Evolutionary conservation across 2,113 vertebrate species (phyloP).

Genomic region (Solenodon paradoxus): DNA sequence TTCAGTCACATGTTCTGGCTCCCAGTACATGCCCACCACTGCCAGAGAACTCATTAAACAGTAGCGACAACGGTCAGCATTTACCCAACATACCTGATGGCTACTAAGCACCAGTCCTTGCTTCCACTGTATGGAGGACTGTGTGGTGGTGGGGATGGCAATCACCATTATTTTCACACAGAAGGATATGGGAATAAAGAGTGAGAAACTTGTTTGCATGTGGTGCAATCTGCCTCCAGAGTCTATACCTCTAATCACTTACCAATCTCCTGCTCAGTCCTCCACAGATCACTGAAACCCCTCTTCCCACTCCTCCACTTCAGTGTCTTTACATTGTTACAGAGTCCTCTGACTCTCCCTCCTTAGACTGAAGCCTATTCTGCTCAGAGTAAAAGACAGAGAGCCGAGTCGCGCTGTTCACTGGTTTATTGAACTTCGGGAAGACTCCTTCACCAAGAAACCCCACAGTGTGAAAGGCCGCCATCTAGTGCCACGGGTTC

Average conservation of each 20-base stretch:
- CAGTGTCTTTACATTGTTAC: neutral
- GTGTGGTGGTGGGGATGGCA: neutral
- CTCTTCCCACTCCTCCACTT: neutral
- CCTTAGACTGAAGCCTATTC: neutral
- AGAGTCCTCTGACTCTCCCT: neutral
- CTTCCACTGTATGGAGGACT: neutral
- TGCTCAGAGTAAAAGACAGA: neutral
- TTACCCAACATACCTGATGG: neutral
- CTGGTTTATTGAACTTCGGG: conserved; percentile 68
- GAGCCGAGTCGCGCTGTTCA: conserved; percentile 42
- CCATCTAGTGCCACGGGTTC: neutral
- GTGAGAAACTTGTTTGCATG: no score
- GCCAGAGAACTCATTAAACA: neutral
- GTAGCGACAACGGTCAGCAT: neutral
- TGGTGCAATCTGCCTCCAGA: neutral
- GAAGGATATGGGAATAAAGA: neutral
- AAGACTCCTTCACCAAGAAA: conserved; percentile 30
- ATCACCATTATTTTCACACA: neutral
- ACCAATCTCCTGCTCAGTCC: neutral
- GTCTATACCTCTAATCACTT: neutral
- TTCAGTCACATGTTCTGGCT: neutral
- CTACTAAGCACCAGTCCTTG: neutral
- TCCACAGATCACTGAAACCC: neutral
- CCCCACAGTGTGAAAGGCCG: conserved; percentile 21
- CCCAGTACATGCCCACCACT: neutral